Evolutionary conservation across 2,888 invertebrate species (phyloP).

Genomic region (Oasisia sp.): DNA sequence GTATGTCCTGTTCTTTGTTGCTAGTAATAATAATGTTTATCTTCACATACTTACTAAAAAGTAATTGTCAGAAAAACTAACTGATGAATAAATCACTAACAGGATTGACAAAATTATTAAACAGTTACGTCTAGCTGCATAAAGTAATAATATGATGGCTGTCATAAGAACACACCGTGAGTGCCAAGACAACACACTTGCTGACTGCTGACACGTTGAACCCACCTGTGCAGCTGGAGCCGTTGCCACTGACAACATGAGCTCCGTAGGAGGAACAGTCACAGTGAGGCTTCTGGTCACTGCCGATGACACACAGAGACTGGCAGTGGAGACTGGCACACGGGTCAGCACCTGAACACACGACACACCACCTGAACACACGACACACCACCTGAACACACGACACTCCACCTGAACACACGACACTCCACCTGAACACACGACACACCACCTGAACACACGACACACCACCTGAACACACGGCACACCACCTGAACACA

Average conservation of each 20-base stretch:
- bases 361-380: not conserved
- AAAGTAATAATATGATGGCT: too few species aligned
- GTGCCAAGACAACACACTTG: not conserved
- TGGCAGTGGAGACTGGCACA: constrained; percentile 12
- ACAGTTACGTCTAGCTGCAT: not conserved
- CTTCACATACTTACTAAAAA: not conserved
- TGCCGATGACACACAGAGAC: not conserved
- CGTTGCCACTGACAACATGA: not conserved
- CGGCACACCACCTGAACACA: too few species aligned
- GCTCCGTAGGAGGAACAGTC: not conserved
- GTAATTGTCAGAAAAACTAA: too few species aligned
- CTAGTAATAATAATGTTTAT: not conserved
- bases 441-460: too few species aligned
- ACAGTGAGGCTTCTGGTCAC: not conserved
- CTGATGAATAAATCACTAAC: too few species aligned
- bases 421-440: too few species aligned
- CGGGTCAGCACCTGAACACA: not conserved
- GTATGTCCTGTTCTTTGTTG: not conserved
- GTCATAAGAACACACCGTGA: too few species aligned
- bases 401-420: too few species aligned
- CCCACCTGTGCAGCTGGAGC: not conserved
- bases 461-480: too few species aligned
- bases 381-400: not conserved
- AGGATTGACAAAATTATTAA: not conserved
- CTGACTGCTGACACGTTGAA: not conserved